Conservation (phyloP, 2,888 invertebrate species). For the Nomada ferruginata region DNA sequence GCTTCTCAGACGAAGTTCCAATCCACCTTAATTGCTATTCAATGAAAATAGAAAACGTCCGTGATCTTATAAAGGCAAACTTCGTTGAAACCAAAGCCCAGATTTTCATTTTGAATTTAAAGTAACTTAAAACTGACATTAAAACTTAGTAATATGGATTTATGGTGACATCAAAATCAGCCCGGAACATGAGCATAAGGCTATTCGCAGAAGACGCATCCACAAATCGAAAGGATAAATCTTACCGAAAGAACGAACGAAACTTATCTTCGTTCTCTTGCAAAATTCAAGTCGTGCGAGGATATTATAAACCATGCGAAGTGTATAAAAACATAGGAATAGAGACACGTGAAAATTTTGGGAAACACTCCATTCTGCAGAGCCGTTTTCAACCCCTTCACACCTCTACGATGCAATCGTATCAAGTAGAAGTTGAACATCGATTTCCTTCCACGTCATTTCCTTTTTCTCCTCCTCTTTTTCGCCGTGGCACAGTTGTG, state of each 20-base stretch:
- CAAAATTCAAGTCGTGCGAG: background rate
- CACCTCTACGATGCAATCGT: background rate
- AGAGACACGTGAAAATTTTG: slow-evolving; percentile 66
- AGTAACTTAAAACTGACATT: too few relatives aligned
- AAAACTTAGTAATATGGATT: too few relatives aligned
- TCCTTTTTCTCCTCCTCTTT: too few relatives aligned
- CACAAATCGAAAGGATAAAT: background rate
- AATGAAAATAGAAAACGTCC: background rate
- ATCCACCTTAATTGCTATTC: background rate
- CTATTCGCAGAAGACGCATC: slow-evolving; percentile 4
- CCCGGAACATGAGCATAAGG: slow-evolving; percentile 10
- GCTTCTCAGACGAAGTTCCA: slow-evolving; percentile 17
- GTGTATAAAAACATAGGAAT: slow-evolving; percentile 15
- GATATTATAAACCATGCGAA: too few relatives aligned
- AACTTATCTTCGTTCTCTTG: background rate
- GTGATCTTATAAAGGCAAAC: background rate
- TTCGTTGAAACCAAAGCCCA: background rate
- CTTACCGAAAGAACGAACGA: too few relatives aligned
- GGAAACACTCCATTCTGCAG: slow-evolving; percentile 9
- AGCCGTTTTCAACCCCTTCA: background rate
- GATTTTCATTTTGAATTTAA: too few relatives aligned
- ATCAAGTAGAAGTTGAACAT: background rate
- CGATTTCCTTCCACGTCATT: background rate
- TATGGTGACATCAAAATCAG: too few relatives aligned
- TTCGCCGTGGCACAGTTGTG: background rate